A percentile compares a stretch with the other conserved stretches of the same genome.
phyloP scores from a whole-genome alignment of 2,888 invertebrate species.

The Lithophane socia region DNA sequence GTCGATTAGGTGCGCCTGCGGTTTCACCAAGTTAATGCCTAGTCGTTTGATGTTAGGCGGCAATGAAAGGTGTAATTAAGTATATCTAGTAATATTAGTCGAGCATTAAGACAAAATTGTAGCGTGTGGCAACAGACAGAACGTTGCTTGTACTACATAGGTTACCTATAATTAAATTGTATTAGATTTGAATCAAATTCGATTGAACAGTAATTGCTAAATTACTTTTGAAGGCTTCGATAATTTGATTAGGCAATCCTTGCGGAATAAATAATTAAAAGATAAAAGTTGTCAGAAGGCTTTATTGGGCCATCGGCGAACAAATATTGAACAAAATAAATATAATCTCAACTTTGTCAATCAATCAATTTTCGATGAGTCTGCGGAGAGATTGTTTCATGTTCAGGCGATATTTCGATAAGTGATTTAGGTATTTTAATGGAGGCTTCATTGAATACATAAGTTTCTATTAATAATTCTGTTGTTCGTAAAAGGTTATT shows the following conservation, averaged over 20 bases:
- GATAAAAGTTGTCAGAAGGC: conserved; percentile 45
- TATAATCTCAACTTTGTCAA: conserved; percentile 49
- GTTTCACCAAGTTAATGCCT: conserved; percentile 44
- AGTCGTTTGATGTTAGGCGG: conserved; percentile 48
- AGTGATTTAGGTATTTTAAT: conserved; percentile 40
- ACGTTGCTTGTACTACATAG: conserved; percentile 2
- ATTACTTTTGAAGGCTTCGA: conserved; percentile 37
- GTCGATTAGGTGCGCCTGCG: conserved; percentile 56
- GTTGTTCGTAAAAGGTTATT: background rate
- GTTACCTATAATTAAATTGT: conserved; percentile 38
- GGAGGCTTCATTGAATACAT: conserved; percentile 13
- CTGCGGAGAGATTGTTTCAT: conserved; percentile 30
- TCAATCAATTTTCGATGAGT: conserved; percentile 51
- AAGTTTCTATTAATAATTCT: conserved; percentile 2
- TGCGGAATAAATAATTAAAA: conserved; percentile 55
- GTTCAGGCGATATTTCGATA: conserved; percentile 42
- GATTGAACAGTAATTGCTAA: conserved; percentile 37
- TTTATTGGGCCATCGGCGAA: conserved; percentile 30
- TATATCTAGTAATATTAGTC: conserved; percentile 53
- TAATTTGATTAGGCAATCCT: conserved; percentile 46
- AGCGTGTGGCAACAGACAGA: conserved; percentile 51
- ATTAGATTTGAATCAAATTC: conserved; percentile 37
- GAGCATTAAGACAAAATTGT: conserved; percentile 51
- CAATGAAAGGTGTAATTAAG: conserved; percentile 56
- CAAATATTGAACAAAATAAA: conserved; percentile 50